A percentile compares a stretch with the other conserved stretches of the same genome.
Conservation (phyloP, 2,113 vertebrate genomes). For the Chionis minor region DNA sequence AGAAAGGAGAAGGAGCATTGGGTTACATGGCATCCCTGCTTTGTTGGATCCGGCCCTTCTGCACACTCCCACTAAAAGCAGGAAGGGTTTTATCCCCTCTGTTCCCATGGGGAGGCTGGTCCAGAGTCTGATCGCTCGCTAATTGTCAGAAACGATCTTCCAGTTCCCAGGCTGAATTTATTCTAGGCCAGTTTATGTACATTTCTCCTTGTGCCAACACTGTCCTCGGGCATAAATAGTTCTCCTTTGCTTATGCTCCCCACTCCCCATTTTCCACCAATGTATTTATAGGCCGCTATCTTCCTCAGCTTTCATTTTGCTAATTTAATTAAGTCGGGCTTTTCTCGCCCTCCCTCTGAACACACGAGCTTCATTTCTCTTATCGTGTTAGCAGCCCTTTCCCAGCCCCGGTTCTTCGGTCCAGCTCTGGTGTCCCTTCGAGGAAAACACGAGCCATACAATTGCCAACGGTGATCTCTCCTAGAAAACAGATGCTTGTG, state of each 20-base stretch:
- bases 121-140: neutral
- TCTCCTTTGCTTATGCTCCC: neutral
- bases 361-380: neutral
- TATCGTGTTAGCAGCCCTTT: neutral
- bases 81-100: neutral
- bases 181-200: neutral
- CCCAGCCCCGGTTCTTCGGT: neutral
- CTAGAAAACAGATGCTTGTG: neutral
- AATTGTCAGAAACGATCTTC: constrained; percentile 22
- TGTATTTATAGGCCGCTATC: constrained; percentile 28
- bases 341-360: neutral
- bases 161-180: constrained; percentile 8
- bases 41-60: fast-evolving
- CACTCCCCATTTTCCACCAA: neutral
- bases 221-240: constrained; percentile 41
- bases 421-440: neutral
- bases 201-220: constrained; percentile 1
- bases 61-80: neutral
- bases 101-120: neutral
- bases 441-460: neutral
- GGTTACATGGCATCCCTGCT: neutral
- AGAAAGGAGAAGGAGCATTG: neutral
- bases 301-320: constrained; percentile 10
- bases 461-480: fast-evolving
- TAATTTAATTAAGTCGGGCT: constrained; percentile 55